phyloP scores from a whole-genome alignment of 53 echinoderm and acorn worm genomes.

The Echinometra lucunter region DNA sequence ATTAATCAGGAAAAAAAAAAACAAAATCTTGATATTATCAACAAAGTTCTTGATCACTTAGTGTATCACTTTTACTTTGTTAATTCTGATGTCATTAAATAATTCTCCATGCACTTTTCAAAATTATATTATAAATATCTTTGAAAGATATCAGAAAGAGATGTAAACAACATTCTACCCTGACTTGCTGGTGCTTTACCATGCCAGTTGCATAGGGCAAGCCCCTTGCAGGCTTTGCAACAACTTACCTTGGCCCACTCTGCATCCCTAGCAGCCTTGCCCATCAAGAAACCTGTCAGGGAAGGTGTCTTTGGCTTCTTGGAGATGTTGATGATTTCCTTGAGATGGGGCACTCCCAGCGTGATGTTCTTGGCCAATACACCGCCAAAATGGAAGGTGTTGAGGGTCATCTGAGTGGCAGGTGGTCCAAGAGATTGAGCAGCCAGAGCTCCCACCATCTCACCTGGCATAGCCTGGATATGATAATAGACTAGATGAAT shows the following conservation, averaged over 20 bases:
- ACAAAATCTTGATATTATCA: too few species aligned
- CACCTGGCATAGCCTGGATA: conserved; percentile 86
- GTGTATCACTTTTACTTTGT: too few species aligned
- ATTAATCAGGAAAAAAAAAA: too few species aligned
- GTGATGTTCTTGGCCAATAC: conserved; percentile 99
- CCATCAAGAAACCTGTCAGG: conserved; percentile 92
- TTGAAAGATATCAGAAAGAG: neutral
- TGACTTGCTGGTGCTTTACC: too few species aligned
- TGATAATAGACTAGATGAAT: too few species aligned
- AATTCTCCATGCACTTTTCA: too few species aligned
- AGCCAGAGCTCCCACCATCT: conserved; percentile 97
- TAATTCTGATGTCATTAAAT: too few species aligned
- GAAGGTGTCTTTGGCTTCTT: conserved; percentile 99
- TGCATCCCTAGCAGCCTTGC: conserved; percentile 98
- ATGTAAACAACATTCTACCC: neutral
- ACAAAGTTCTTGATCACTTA: too few species aligned
- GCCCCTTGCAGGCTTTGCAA: neutral
- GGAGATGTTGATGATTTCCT: conserved; percentile 99
- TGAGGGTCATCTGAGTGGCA: conserved; percentile 99
- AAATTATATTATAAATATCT: too few species aligned
- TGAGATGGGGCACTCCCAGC: conserved; percentile 97
- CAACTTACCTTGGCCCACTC: conserved; percentile 94
- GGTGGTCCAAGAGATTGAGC: conserved; percentile 98
- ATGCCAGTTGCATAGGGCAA: neutral
- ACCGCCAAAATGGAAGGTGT: conserved; percentile 99